These are phyloP conservation scores for Carassius gibelio DNA, from an alignment of 2,113 vertebrate species.

Conservation along the genomic window DNA sequence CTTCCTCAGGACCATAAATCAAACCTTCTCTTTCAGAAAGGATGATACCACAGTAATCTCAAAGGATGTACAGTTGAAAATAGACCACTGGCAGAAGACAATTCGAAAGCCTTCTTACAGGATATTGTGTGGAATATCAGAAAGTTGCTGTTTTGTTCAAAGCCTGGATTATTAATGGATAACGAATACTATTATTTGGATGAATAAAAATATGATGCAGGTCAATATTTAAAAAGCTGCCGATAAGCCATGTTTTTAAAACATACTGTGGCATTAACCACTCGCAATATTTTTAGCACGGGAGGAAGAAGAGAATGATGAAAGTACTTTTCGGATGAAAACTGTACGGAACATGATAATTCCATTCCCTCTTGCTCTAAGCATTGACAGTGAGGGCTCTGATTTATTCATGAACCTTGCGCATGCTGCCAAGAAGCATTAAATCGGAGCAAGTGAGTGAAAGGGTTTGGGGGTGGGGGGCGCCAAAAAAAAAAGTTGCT, in stretches of 20 bases:
- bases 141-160: conserved; percentile 55
- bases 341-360: conserved; percentile 67
- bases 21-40: conserved; percentile 42
- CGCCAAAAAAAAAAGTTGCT: conserved; percentile 49
- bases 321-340: conserved; percentile 57
- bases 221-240: conserved; percentile 63
- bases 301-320: conserved; percentile 49
- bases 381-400: conserved; percentile 65
- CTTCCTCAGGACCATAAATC: conserved; percentile 38
- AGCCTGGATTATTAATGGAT: conserved; percentile 60
- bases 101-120: background rate
- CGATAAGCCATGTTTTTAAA: conserved; percentile 34
- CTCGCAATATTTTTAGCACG: conserved; percentile 55
- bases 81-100: conserved; percentile 41
- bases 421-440: conserved; percentile 66
- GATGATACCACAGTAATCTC: conserved; percentile 36
- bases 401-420: conserved; percentile 74
- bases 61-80: conserved; percentile 39
- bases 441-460: conserved; percentile 64
- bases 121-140: conserved; percentile 23
- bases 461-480: conserved; percentile 48
- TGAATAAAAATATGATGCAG: conserved; percentile 29
- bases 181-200: conserved; percentile 46
- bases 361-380: conserved; percentile 67
- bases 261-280: conserved; percentile 36